Base-by-base conservation (phyloP, 2,797 vertebrate genomes). In the Menidia menidia region DNA sequence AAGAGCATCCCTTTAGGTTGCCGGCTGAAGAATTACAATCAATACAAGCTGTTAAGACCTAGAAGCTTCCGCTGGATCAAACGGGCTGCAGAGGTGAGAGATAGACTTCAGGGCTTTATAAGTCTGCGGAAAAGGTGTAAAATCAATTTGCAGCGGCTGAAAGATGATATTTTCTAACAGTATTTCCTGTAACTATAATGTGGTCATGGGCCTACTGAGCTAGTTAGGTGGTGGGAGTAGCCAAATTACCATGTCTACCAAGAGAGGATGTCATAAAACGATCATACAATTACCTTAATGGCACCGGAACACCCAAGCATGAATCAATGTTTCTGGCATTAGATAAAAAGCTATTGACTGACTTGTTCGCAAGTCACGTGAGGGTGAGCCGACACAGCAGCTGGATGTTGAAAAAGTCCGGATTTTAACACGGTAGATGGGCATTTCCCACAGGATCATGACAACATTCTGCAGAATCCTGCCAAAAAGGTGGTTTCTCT, bases 241-340 rank as follows among this genome's bases (percentile, higher is more conserved):
- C 65, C 75, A 87, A 82, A 93, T 93, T 85, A 92, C 82, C 82
- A 70, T 51, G 55, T 82, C 87, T 83, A 87, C 88, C 73, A 79
- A 51, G 85, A 85, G 86, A 92, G 85, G 90, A 84, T 87, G 90
- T 93, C 94, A 93, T 92, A 91, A 93, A 94, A 87, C 88, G 85
- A 94, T 94, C 92, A 92, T 88, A 89, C 92, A 93, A 93, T 95
- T 94, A 93, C 83, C 90, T 90, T 94, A 94, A 94, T 94, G 93
- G 92, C 88, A 86, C 77, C 77, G 77, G 88, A 92, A 94, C 88
- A 92, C 86, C 82, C 76, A 77, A 93, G 90, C 89, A 90, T 91
- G 91, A 94, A 93, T 94, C 93, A 93, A 92, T 93, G 86, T 78
- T 80, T 73, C 75, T 60, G 25, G 59, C 88, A 94, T 94, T 94